These are phyloP conservation scores for Rotaria magnacalcarata DNA, from an alignment of 2,888 invertebrate genomes.

Conservation along the genomic window DNA sequence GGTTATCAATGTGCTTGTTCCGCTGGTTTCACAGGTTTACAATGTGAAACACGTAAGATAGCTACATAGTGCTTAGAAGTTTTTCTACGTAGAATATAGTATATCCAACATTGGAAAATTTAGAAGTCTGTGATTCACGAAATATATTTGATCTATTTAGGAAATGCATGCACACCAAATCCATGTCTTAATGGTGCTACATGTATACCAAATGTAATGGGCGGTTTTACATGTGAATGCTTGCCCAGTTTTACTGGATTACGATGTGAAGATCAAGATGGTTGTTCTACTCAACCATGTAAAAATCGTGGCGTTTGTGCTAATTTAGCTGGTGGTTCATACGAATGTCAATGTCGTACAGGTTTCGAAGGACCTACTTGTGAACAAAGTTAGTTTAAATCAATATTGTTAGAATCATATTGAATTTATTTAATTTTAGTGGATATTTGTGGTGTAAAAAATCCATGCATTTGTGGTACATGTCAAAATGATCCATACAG, in stretches of 20 bases:
- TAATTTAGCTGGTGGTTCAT: conserved; percentile 32
- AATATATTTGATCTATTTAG: neutral
- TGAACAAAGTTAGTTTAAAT: neutral
- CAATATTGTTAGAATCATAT: no score
- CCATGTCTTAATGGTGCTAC: conserved; percentile 49
- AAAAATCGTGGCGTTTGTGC: conserved; percentile 47
- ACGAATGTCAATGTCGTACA: conserved; percentile 37
- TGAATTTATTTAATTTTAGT: no score
- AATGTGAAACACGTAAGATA: conserved; percentile 46
- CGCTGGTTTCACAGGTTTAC: conserved; percentile 46
- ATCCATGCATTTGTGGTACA: conserved; percentile 18
- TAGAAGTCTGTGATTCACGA: no score
- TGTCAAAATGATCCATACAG: no score
- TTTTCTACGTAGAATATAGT: no score
- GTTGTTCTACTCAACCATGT: conserved; percentile 43
- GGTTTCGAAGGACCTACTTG: conserved; percentile 38
- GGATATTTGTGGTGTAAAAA: conserved; percentile 42
- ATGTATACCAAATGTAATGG: conserved; percentile 44
- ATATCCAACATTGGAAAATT: no score
- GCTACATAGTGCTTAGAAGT: no score
- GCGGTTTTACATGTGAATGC: conserved; percentile 48
- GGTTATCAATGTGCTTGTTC: conserved; percentile 44
- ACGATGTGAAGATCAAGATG: conserved; percentile 19
- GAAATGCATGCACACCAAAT: conserved; percentile 37
- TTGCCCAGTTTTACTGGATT: conserved; percentile 46